Base-by-base conservation (phyloP, 2,797 vertebrate species). In the Acestrorhynchus altus region DNA sequence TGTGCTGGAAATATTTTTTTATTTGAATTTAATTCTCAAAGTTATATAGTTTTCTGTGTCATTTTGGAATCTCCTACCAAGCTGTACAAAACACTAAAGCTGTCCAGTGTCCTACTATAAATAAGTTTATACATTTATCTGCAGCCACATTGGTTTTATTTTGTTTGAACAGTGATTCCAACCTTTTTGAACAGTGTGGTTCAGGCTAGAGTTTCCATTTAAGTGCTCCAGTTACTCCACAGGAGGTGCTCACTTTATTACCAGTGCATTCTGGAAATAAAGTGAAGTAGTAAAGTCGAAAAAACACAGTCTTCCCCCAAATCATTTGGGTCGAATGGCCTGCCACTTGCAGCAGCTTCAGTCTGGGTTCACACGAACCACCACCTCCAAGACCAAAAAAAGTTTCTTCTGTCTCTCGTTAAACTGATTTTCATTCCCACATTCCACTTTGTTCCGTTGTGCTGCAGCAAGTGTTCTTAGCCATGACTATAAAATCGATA, bases 231-330 rank as follows among this genome's bases (percentile, higher is more conserved):
- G 42, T 46, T 11, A 31, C 44, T 24, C 74, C 72, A 47, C 20
- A 74, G 57, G 54, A 22, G 65, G 26, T 26, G 42, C 24, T 16
- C 31, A 51, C 42, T 76, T 76, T 69, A 76, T 59, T 31, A 59
- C 24, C 26, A 28, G 13, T 28, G 26, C 13, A 4, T 54, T 54
- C 51, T 54, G 20, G 51, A 7, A 54, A 61, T 61, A 20, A 61
- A 39, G 16, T 39, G 28, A 61, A 22, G 63, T n/a, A 11, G 40
- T 65, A 40, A 46, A 46, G 63, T 18, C n/a, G n/a, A 24, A 5
- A 66, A 46, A 46, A 47, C 16, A 6, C 22, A 26, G 15, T 12
- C 56, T 7, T 12, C 56, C n/a, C 56, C 28, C 24, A 28, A 59
- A 59, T 59, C 56, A 59, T 31, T 28, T 7, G 28, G 11, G 18